Base-by-base conservation (phyloP, 2,888 invertebrate species). In the Caenorhabditis afra region DNA sequence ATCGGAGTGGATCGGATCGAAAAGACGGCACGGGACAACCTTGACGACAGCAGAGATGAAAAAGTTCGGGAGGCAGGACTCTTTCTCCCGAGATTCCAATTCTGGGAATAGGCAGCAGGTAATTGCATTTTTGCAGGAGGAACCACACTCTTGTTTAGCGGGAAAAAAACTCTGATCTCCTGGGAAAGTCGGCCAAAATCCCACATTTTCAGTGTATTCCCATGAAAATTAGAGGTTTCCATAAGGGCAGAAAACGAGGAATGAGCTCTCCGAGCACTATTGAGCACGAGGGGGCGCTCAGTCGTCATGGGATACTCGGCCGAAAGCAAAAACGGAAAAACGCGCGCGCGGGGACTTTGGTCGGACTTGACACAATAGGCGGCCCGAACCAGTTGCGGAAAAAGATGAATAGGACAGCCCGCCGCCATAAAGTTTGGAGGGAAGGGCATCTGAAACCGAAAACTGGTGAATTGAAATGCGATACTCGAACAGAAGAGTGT, bases 251-350 rank as follows among this genome's bases (percentile, higher is more conserved):
- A 29, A 7, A 29, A 29, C 29, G 29, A 29, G 1, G n/a, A 35
- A 53, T 37, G 37, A 10, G 35, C 53, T 53, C 16, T 16, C 16
- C 35, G 16, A 29, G 52, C 50, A 58, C 65, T 14, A 53, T 29
- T 29, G 29, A 29, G 29, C 29, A 29, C 29, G 53, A 18, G 41
- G 1, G n/a, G 18, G 3, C 39, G 49, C 41, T 22, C 22, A 49
- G 62, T 67, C 39, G 58, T 58, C 67, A 67, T 67, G 67, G 67
- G 67, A 67, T 57, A 66, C 66, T 53, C 44, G 44, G 18, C 12
- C 22, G 47, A 55, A 55, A 55, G 39, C 22, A 50, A 58, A 67
- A 20, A 10, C 16, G 20, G 2, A 41, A 57, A 58, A 18, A 14
- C 16, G 3, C n/a, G n/a, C n/a, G n/a, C n/a, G n/a, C n/a, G n/a